Evolutionary conservation across 1,140 invertebrate species (phyloP).

Genomic region (Eumaeus atala): DNA sequence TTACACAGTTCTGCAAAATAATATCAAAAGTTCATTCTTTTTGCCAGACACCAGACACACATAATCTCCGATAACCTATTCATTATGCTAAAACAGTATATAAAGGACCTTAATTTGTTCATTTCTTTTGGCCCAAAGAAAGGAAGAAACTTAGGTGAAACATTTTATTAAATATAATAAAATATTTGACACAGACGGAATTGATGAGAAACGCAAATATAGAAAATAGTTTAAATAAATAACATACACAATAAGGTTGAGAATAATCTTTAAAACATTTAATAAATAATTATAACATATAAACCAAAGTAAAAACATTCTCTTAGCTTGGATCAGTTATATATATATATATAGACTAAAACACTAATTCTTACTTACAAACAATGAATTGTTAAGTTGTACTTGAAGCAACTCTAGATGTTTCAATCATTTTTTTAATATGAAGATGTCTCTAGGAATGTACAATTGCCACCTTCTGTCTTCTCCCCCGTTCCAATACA

Average conservation of each 20-base stretch:
- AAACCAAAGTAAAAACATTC: constrained; percentile 11
- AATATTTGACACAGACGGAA: constrained; percentile 1
- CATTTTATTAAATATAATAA: constrained; percentile 12
- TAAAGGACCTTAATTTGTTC: constrained; percentile 54
- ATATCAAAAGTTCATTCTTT: constrained; percentile 29
- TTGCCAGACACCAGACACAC: constrained; percentile 29
- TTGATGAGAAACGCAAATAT: constrained; percentile 2
- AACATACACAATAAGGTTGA: constrained; percentile 5
- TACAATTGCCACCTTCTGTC: constrained; percentile 38
- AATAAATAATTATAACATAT: constrained; percentile 14
- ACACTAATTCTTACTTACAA: constrained; percentile 15
- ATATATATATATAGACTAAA: constrained; percentile 15
- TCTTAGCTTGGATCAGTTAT: constrained; percentile 9
- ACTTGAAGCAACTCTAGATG: constrained; percentile 42
- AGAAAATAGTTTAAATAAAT: constrained; percentile 11
- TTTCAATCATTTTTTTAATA: constrained; percentile 5
- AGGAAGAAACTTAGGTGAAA: constrained; percentile 12
- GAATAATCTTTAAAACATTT: constrained; percentile 11
- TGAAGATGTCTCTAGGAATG: constrained; percentile 39
- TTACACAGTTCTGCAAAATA: constrained; percentile 32
- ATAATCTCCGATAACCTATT: constrained; percentile 45
- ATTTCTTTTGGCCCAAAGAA: constrained; percentile 24
- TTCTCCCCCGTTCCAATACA: too few relatives aligned
- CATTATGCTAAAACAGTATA: constrained; percentile 40
- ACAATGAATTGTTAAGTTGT: constrained; percentile 32